A percentile compares a stretch with the other conserved stretches of the same genome.
These are phyloP conservation scores for Betta splendens DNA, from an alignment of 2,797 vertebrate species.

Conservation along the genomic window DNA sequence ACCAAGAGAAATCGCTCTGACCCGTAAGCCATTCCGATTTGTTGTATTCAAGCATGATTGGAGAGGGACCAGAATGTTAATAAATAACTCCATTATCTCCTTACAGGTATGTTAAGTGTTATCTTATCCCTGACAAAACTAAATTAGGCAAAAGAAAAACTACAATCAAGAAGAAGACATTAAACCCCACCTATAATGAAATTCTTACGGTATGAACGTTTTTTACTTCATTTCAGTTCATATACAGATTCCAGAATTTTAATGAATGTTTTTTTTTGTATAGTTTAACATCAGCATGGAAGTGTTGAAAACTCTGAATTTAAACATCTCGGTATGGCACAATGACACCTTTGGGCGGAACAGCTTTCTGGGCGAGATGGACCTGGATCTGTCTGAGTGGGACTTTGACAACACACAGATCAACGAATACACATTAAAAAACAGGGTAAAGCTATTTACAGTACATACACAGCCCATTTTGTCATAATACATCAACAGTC, in stretches of 20 bases:
- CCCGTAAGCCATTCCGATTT: slow-evolving; percentile 82
- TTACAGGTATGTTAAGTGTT: slow-evolving; percentile 93
- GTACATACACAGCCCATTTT: no score
- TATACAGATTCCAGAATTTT: not conserved
- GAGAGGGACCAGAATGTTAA: no score
- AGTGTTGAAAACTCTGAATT: slow-evolving; percentile 81
- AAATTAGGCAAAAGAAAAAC: slow-evolving; percentile 95
- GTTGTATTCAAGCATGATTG: no score
- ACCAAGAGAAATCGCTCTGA: slow-evolving; percentile 90
- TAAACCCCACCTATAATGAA: slow-evolving; percentile 93
- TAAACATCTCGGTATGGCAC: slow-evolving; percentile 95
- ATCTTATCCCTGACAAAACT: slow-evolving; percentile 91
- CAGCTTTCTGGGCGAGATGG: slow-evolving; percentile 92
- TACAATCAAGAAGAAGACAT: slow-evolving; percentile 89
- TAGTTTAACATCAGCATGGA: slow-evolving; percentile 89
- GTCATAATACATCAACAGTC: no score
- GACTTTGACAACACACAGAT: slow-evolving; percentile 89
- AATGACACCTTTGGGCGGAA: slow-evolving; percentile 91
- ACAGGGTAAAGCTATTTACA: slow-evolving; percentile 86
- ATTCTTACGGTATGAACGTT: slow-evolving; percentile 87
- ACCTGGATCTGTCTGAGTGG: slow-evolving; percentile 88
- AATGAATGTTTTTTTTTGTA: not conserved
- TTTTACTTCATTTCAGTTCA: not conserved
- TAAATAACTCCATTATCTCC: slow-evolving; percentile 8
- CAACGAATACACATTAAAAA: slow-evolving; percentile 88